phyloP scores from a whole-genome alignment of 1,140 invertebrate species.

The Aphis gossypii region DNA sequence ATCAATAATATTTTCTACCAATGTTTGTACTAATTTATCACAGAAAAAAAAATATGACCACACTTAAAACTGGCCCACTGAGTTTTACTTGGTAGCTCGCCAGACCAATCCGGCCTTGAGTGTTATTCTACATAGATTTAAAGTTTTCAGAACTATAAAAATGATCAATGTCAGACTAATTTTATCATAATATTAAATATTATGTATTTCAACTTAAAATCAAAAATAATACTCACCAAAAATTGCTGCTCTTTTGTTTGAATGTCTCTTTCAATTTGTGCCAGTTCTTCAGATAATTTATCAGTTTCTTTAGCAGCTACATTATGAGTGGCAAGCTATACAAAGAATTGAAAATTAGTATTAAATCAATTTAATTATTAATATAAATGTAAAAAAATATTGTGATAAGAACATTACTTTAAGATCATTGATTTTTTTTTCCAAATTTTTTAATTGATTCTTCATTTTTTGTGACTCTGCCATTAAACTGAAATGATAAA shows the following conservation, averaged over 20 bases:
- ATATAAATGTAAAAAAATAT: neutral
- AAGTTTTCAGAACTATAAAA: neutral
- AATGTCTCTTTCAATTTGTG: conserved; percentile 51
- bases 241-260: conserved; percentile 54
- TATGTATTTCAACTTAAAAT: neutral
- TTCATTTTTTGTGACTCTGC: conserved; percentile 72
- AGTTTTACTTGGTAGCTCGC: too few relatives aligned
- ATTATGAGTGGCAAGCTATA: conserved; percentile 52
- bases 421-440: conserved; percentile 73
- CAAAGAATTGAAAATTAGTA: neutral
- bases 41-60: too few relatives aligned
- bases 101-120: too few relatives aligned
- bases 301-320: conserved; percentile 51
- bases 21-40: too few relatives aligned
- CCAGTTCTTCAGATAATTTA: conserved; percentile 50
- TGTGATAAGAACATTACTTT: conserved; percentile 65
- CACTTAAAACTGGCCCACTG: too few relatives aligned
- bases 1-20: too few relatives aligned
- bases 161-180: neutral
- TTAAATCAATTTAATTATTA: neutral
- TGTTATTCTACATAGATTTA: neutral
- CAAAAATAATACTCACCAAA: conserved; percentile 16
- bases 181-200: neutral
- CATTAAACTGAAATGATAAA: conserved; percentile 64
- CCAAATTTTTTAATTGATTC: conserved; percentile 71